Percentiles rank a stretch among this genome's conserved stretches.
These are phyloP conservation scores for Gymnocypris eckloni DNA, from an alignment of 2,797 vertebrate species.

Conservation along the genomic window DNA sequence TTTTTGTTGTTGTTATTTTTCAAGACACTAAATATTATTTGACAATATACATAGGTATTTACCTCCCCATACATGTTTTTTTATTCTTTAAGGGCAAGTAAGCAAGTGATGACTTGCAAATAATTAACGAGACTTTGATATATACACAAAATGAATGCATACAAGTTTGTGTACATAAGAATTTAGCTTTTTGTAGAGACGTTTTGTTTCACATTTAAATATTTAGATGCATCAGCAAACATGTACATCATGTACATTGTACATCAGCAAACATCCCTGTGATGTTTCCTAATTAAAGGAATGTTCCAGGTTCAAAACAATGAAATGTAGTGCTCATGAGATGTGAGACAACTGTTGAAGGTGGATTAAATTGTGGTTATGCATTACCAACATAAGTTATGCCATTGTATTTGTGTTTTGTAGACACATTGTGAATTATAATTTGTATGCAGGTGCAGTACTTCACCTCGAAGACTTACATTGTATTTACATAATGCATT, in stretches of 20 bases:
- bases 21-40: slow-evolving; percentile 5
- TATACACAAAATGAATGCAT: slow-evolving; percentile 41
- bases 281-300: slow-evolving; percentile 13
- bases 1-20: not conserved
- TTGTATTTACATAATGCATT: not conserved
- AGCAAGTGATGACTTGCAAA: slow-evolving; percentile 39
- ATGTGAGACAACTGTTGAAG: not conserved
- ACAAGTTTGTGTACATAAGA: slow-evolving; percentile 29
- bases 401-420: not conserved
- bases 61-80: not conserved
- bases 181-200: slow-evolving; percentile 17
- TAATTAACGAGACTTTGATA: slow-evolving; percentile 25
- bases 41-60: slow-evolving; percentile 21
- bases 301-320: slow-evolving; percentile 23
- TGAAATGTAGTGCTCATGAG: not conserved
- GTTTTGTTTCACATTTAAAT: slow-evolving; percentile 48
- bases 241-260: not conserved
- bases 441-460: not conserved
- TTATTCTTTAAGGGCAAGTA: not conserved
- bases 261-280: slow-evolving; percentile 31
- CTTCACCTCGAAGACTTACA: not conserved
- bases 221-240: not conserved
- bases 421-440: too few relatives aligned
- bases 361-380: not conserved
- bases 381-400: not conserved